These are phyloP conservation scores for Caenorhabditis angaria DNA, from an alignment of 2,888 invertebrate genomes.

Conservation along the genomic window DNA sequence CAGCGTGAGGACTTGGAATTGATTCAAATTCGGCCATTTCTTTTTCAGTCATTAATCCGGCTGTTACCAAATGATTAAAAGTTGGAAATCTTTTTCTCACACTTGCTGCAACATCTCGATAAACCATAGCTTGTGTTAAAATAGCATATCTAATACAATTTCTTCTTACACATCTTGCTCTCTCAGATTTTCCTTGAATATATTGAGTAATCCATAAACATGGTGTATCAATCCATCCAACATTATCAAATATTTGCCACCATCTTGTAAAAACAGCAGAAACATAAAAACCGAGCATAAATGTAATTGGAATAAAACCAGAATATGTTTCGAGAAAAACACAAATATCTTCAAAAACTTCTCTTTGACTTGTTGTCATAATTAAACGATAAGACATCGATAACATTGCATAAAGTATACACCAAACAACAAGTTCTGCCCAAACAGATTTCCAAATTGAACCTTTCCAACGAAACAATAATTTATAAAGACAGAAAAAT, in stretches of 20 bases:
- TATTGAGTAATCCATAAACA: slow-evolving; percentile 61
- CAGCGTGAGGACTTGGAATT: slow-evolving; percentile 57
- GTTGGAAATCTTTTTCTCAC: slow-evolving; percentile 69
- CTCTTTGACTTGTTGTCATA: slow-evolving; percentile 53
- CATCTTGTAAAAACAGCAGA: slow-evolving; percentile 64
- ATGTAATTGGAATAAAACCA: slow-evolving; percentile 67
- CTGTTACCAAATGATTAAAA: slow-evolving; percentile 66
- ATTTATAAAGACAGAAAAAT: slow-evolving; percentile 62
- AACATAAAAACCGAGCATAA: slow-evolving; percentile 70
- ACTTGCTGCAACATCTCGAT: slow-evolving; percentile 63
- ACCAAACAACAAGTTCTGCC: slow-evolving; percentile 64
- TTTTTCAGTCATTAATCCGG: slow-evolving; percentile 66
- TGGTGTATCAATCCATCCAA: slow-evolving; percentile 71
- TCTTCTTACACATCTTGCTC: slow-evolving; percentile 58
- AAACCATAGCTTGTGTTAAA: slow-evolving; percentile 59
- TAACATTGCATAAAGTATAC: slow-evolving; percentile 52
- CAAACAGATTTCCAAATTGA: slow-evolving; percentile 60
- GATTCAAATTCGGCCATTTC: slow-evolving; percentile 66
- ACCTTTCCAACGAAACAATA: slow-evolving; percentile 67
- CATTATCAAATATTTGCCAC: slow-evolving; percentile 66
- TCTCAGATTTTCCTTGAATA: slow-evolving; percentile 57
- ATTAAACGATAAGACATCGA: slow-evolving; percentile 50
- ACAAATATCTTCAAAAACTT: slow-evolving; percentile 66
- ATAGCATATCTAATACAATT: slow-evolving; percentile 66
- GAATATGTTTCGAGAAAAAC: slow-evolving; percentile 67